Evolutionary conservation across 2,888 invertebrate genomes (phyloP), one percentile per base, ranked within the genome.

Genomic region (Habrosyne pyritoides): DNA sequence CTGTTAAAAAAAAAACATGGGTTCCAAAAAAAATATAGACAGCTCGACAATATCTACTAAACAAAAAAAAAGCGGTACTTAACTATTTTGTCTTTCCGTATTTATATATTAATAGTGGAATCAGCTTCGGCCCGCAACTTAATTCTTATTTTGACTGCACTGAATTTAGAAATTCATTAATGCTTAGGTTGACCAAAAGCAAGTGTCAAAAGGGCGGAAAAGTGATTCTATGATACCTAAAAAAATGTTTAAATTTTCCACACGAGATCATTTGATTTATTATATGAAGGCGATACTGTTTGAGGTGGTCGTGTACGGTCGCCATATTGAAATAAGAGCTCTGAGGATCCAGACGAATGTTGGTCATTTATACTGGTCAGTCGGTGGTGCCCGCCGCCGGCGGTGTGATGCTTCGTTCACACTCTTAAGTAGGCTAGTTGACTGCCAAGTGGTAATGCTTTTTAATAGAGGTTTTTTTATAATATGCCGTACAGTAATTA

Each of bases 341-440:
- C 2, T 4, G 77, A 77, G 71, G 74, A 71, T 73, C 74, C 71
- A 82, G 83, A 86, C 69, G 73, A 73, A 86, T 86, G 79, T 65
- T 55, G 46, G 61, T 65, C 68, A 86, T 86, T 86, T 84, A 78
- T 86, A 81, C 64, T 66, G 79, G 79, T 85, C 85, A 77, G 66
- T 63, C 64, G 60, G 62, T 62, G 63, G 67, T 65, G n/a, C n/a
- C 66, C 66, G 72, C 67, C 91, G 90, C 64, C 63, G 64, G 60
- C 64, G 58, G 50, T 51, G 26, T 18, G 58, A 53, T 57, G 64
- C 65, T 46, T 54, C 62, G 55, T 69, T 67, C 47, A 61, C 55
- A 30, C 18, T 2, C 4, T 10, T 8, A 2, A 12, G 8, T 42
- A 18, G 42, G 18, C 14, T 8, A 42, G 18, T 42, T 42, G 18